Base-by-base conservation (phyloP, 2,888 invertebrate genomes). In the Rambutsinella grinnellia region DNA sequence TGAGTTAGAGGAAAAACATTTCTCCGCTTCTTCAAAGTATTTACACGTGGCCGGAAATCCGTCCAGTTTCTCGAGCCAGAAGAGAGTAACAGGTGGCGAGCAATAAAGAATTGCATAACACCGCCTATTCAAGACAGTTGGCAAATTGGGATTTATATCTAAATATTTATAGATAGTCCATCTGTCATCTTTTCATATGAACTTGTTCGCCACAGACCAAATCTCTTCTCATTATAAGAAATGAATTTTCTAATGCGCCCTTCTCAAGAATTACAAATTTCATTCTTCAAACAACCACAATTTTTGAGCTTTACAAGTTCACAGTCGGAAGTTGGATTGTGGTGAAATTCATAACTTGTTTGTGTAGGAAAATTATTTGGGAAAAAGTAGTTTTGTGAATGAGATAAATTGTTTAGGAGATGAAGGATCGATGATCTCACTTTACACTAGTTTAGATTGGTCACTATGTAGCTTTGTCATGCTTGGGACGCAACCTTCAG, bases 401-500 rank as follows among this genome's bases (percentile, higher is more conserved):
- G 36, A 36, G 13, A 13, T 36, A 36, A n/a, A n/a, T n/a, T n/a
- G 6, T 36, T 36, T 36, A 36, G n/a, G n/a, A 36, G 13, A 36
- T 36, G 36, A 36, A 13, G 36, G 36, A 36, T 36, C 36, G 53
- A 53, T 63, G 63, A 63, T 63, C 49, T 49, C 62, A 49, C 23
- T n/a, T 47, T n/a, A 53, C 2, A 36, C 36, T 36, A 3, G 53
- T 53, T 53, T 2, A 19, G 3, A 5, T 21, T 21, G 10, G 21
- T 3, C 19, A 53, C 17, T 2, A 53, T 19, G 53, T 19, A 53
- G 19, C 21, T 53, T 13, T 49, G 53, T 53, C 53, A 53, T 53
- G 2, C 13, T 53, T 53, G 21, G 26, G 19, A 13, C 21, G n/a
- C 26, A 67, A 58, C 68, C 60, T 68, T 68, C 60, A 68, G 68